Base-by-base conservation (phyloP, 2,888 invertebrate genomes). In the Arrhopalites spinosus region DNA sequence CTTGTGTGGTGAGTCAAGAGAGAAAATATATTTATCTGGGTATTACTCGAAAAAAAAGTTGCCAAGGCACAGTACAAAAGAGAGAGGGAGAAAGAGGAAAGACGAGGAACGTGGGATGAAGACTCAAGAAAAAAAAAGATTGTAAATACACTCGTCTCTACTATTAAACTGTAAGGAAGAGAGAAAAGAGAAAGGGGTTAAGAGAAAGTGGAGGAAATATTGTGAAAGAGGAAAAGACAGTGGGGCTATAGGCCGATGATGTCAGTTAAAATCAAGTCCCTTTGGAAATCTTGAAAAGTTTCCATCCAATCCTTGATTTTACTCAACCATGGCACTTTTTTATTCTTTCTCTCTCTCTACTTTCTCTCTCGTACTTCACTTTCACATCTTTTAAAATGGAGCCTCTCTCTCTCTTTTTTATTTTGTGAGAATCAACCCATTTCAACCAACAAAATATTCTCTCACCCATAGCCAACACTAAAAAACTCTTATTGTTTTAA, bases 281-380 rank as follows among this genome's bases (percentile, higher is more conserved):
- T 68, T 68, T 68, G 68, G 68, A 68, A 68, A 68, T 47, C 68
- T 68, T 68, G 50, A 50, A n/a, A 68, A 47, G 68, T 68, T 68
- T 68, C 50, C 47, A 68, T 68, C 47, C 27, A 47, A 68, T 68
- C 23, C 68, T 27, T 20, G 45, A 68, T 68, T n/a, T 68, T 68
- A 68, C 47, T 68, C 68, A 68, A 47, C 68, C 68, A 50, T 50
- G 27, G 13, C 36, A 68, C 2, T 68, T 68, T 45, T 68, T 63
- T 56, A 7, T 59, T n/a, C 20, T 1, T 25, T 5, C 20, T 25
- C 20, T 50, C 50, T 50, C 17, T n/a, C 50, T 29, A 29, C n/a
- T 63, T 63, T 36, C 5, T 3, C 36, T 36, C 11, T 36, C 11
- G 5, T 36, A 3, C 36, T 7, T 36, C 36, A 7, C 36, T 36